Percentiles rank a stretch among this genome's conserved stretches.
These are phyloP conservation scores for Macrophya annulata DNA, from an alignment of 2,888 invertebrate genomes.

Conservation along the genomic window DNA sequence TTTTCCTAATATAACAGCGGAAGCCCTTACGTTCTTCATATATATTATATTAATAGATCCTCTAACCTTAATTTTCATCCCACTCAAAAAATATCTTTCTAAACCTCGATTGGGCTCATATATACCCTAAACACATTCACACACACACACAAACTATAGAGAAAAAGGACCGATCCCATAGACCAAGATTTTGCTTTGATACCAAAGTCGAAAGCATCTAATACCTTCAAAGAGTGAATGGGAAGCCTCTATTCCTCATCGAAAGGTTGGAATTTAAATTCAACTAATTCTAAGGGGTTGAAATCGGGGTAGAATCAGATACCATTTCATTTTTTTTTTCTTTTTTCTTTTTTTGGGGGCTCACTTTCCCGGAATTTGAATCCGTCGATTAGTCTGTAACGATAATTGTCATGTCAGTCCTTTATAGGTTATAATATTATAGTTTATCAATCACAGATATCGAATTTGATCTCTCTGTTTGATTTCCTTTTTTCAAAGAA, in stretches of 20 bases:
- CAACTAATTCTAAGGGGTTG: background rate
- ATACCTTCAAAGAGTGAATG: background rate
- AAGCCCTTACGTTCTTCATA: background rate
- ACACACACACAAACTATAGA: background rate
- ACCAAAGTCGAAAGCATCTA: background rate
- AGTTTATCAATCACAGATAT: too few relatives aligned
- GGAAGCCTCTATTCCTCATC: background rate
- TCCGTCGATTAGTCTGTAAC: background rate
- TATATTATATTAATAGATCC: constrained; percentile 34
- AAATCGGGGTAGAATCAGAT: background rate
- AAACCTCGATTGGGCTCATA: background rate
- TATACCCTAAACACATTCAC: background rate
- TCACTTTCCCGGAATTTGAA: background rate
- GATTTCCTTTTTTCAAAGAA: too few relatives aligned
- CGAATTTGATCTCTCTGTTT: too few relatives aligned
- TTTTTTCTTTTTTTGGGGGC: background rate
- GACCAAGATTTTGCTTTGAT: background rate
- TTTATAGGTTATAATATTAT: background rate
- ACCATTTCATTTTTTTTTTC: too few relatives aligned
- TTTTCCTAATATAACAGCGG: background rate
- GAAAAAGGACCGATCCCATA: background rate
- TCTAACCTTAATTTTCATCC: constrained; percentile 11
- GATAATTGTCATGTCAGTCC: background rate
- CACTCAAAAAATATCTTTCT: background rate
- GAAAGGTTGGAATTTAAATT: background rate